Conservation (phyloP, 2,888 invertebrate species). For the Phoronis australis region DNA sequence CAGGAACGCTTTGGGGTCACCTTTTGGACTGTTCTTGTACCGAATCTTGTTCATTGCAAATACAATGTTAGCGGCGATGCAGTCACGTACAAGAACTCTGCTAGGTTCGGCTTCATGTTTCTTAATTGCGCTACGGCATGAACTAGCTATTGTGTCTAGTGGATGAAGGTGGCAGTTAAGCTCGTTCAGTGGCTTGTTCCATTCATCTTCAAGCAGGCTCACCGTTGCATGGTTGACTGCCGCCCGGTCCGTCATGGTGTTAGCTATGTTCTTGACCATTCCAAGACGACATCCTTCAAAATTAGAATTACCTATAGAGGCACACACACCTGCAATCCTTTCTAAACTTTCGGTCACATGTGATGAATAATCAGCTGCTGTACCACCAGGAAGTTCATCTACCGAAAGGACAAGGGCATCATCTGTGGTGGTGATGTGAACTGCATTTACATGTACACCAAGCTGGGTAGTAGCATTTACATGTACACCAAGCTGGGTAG, state of each 20-base stretch:
- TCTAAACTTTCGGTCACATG: constrained; percentile 11
- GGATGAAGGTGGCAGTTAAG: constrained; percentile 13
- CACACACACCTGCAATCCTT: constrained; percentile 1
- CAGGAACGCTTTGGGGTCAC: constrained; percentile 10
- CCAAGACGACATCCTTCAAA: constrained; percentile 1
- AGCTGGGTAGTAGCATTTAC: no score
- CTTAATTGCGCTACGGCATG: constrained; percentile 5
- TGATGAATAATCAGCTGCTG: constrained; percentile 10
- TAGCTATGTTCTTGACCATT: constrained; percentile 9
- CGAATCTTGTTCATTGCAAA: constrained; percentile 12
- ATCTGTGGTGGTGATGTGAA: constrained; percentile 10
- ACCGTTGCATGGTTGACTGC: constrained; percentile 11
- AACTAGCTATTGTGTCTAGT: constrained; percentile 6
- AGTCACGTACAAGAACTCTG: constrained; percentile 10
- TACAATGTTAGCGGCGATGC: constrained; percentile 11
- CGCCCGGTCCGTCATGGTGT: constrained; percentile 13
- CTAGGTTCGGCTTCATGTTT: constrained; percentile 3
- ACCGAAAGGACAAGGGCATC: constrained; percentile 5
- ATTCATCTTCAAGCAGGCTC: background rate
- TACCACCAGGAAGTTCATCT: constrained; percentile 15
- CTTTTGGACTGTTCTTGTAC: constrained; percentile 8
- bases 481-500: no score
- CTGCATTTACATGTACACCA: no score
- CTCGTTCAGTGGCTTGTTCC: constrained; percentile 10
- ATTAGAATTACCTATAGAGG: constrained; percentile 2